phyloP scores from a whole-genome alignment of 2,113 vertebrate genomes.

The Semnornis frantzii region DNA sequence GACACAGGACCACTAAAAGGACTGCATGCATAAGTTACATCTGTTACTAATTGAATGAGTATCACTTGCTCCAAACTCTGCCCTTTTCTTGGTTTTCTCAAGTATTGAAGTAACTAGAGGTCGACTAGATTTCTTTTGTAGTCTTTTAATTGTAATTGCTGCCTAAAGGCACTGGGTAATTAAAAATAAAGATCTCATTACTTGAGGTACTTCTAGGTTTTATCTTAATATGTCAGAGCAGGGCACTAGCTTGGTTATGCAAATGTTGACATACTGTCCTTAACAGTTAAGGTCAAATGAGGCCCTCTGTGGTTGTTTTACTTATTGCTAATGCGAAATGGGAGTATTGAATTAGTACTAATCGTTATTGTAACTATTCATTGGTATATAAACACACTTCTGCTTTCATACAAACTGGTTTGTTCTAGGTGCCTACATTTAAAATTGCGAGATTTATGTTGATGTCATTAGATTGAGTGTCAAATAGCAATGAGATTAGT shows the following conservation, averaged over 20 bases:
- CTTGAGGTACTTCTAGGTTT: slow-evolving; percentile 32
- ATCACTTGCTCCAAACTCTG: neutral
- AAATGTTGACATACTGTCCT: neutral
- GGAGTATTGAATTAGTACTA: neutral
- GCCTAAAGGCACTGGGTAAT: slow-evolving; percentile 22
- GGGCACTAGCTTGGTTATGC: neutral
- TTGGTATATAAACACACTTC: neutral
- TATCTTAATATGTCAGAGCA: slow-evolving; percentile 14
- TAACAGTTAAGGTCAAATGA: slow-evolving; percentile 8
- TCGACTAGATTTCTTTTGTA: neutral
- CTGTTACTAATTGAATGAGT: neutral
- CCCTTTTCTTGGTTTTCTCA: neutral
- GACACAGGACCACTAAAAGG: neutral
- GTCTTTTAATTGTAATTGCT: slow-evolving; percentile 12
- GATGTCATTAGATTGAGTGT: neutral
- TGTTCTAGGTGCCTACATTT: neutral
- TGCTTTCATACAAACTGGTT: neutral
- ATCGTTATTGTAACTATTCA: neutral
- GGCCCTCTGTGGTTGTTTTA: neutral
- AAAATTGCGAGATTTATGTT: neutral
- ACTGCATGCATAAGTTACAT: neutral
- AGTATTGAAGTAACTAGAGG: slow-evolving; percentile 14
- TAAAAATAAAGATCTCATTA: slow-evolving; percentile 37
- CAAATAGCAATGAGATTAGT: neutral
- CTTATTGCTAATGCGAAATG: neutral